Conservation (phyloP, 2,113 vertebrate species). For the Microtus oregoni region DNA sequence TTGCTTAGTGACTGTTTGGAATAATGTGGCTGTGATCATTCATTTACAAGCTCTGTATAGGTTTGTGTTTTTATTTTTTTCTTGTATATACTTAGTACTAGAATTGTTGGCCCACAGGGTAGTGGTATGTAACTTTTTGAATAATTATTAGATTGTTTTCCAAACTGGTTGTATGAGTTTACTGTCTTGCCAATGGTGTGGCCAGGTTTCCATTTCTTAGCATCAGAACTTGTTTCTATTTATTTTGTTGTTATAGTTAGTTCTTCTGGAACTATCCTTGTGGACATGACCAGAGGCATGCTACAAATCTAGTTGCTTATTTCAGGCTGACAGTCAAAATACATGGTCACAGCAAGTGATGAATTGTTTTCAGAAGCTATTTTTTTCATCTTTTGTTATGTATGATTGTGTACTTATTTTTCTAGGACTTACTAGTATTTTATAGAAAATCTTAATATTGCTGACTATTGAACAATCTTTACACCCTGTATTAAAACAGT, state of each 20-base stretch:
- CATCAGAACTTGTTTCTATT: neutral
- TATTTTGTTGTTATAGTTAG: neutral
- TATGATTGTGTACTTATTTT: neutral
- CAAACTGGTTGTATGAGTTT: neutral
- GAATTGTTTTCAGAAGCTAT: neutral
- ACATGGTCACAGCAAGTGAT: neutral
- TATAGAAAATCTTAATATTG: neutral
- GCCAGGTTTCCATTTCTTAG: neutral
- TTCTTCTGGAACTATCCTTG: neutral
- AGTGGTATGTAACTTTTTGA: neutral
- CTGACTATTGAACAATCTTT: constrained; percentile 2
- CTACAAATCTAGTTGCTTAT: neutral
- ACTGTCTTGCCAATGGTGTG: neutral
- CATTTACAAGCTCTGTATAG: neutral
- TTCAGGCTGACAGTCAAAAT: neutral
- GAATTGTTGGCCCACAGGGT: neutral
- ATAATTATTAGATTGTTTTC: neutral
- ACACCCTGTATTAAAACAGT: neutral
- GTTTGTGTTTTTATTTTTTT: neutral
- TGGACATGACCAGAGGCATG: too few relatives aligned
- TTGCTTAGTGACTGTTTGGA: neutral
- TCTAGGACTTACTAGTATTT: neutral
- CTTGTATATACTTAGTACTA: neutral
- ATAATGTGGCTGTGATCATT: neutral
- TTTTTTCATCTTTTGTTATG: neutral